These are phyloP conservation scores for Octonoba sinensis DNA, from an alignment of 2,888 invertebrate genomes.

Conservation along the genomic window DNA sequence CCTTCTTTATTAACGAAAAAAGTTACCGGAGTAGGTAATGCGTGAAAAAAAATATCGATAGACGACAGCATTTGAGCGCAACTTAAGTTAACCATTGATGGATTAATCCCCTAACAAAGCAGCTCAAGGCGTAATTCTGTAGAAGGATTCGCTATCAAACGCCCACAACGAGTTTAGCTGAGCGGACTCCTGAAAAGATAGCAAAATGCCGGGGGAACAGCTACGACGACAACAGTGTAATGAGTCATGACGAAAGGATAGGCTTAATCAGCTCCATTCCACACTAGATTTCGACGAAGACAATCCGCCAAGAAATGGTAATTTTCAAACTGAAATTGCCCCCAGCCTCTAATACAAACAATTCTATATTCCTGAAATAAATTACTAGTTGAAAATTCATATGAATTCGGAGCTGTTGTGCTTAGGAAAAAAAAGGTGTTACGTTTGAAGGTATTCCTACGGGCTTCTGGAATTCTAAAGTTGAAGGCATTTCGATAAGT, in stretches of 20 bases:
- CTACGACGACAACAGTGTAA: conserved; percentile 57
- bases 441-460: conserved; percentile 25
- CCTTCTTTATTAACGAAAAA: conserved; percentile 15
- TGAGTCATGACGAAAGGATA: conserved; percentile 62
- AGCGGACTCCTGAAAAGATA: conserved; percentile 45
- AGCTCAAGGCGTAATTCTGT: conserved; percentile 15
- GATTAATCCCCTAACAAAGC: conserved; percentile 63
- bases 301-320: conserved; percentile 53
- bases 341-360: conserved; percentile 28
- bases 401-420: conserved; percentile 14
- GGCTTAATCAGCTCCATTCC: conserved; percentile 56
- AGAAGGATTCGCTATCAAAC: conserved; percentile 52
- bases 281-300: conserved; percentile 35
- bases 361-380: conserved; percentile 45
- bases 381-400: conserved; percentile 23
- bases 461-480: conserved; percentile 23
- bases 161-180: conserved; percentile 51
- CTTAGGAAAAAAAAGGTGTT: conserved; percentile 6
- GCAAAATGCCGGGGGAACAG: conserved; percentile 38
- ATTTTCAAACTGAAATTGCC: conserved; percentile 45
- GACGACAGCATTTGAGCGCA: conserved; percentile 44
- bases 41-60: conserved; percentile 27
- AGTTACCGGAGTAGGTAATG: conserved; percentile 34
- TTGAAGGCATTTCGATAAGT: conserved; percentile 21
- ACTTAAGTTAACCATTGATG: conserved; percentile 65